Conservation (phyloP, 2,797 vertebrate species). For the Bovichtus variegatus region DNA sequence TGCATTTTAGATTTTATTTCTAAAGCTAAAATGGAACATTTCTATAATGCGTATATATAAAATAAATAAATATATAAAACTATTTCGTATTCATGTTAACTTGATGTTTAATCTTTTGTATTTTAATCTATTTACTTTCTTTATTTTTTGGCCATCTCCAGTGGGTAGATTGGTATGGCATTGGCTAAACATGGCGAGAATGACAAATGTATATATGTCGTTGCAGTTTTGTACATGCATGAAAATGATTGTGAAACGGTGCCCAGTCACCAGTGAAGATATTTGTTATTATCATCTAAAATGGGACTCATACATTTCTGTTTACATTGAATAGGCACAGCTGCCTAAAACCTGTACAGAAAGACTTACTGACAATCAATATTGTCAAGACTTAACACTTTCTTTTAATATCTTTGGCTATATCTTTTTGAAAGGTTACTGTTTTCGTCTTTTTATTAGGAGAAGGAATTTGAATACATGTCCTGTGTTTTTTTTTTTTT, state of each 20-base stretch:
- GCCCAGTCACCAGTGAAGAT: constrained; percentile 19
- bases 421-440: constrained; percentile 30
- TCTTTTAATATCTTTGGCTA: constrained; percentile 35
- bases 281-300: constrained; percentile 32
- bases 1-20: constrained; percentile 22
- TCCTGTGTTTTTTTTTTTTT: constrained; percentile 43
- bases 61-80: background rate
- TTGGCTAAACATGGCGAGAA: constrained; percentile 11
- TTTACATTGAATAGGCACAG: constrained; percentile 74
- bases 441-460: constrained; percentile 37
- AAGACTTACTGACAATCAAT: constrained; percentile 28
- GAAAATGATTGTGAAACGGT: constrained; percentile 35
- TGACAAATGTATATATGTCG: constrained; percentile 29
- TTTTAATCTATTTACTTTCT: constrained; percentile 19
- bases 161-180: constrained; percentile 4
- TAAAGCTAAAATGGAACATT: constrained; percentile 27
- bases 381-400: constrained; percentile 32
- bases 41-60: constrained; percentile 12
- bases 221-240: constrained; percentile 37
- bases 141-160: constrained; percentile 17
- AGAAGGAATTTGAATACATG: constrained; percentile 45
- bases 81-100: constrained; percentile 13
- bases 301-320: constrained; percentile 53
- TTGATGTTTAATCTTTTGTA: constrained; percentile 49
- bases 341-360: constrained; percentile 50